These are phyloP conservation scores for Dipodomys merriami DNA, from an alignment of 2,113 vertebrate genomes.

Conservation along the genomic window DNA sequence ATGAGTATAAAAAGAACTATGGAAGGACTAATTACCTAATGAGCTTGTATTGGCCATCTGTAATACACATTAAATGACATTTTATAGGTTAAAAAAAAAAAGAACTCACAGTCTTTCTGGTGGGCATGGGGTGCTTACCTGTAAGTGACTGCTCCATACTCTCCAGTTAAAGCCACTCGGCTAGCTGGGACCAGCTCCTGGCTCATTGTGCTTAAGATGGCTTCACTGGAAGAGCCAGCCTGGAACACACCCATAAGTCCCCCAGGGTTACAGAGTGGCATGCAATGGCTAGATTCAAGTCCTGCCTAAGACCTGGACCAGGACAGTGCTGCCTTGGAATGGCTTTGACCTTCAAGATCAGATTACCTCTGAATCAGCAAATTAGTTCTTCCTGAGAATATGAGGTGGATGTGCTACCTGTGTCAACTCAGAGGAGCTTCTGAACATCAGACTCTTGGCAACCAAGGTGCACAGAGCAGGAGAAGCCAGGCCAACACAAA, in stretches of 20 bases:
- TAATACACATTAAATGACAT: too few relatives aligned
- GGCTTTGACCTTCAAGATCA: constrained; percentile 18
- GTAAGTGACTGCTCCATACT: constrained; percentile 82
- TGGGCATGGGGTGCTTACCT: constrained; percentile 41
- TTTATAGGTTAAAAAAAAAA: too few relatives aligned
- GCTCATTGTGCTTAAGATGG: constrained; percentile 92
- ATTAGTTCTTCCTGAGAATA: not conserved
- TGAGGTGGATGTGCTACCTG: not conserved
- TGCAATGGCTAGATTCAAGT: not conserved
- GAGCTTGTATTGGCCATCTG: too few relatives aligned
- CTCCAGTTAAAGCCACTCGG: constrained; percentile 86
- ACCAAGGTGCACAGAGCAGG: not conserved
- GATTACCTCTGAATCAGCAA: not conserved
- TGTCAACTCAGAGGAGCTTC: not conserved
- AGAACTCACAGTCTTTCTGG: not conserved
- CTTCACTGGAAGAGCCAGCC: constrained; percentile 93
- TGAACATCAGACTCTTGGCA: not conserved
- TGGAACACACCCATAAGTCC: constrained; percentile 76
- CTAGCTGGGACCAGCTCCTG: constrained; percentile 93
- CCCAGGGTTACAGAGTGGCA: not conserved
- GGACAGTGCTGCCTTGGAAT: not conserved
- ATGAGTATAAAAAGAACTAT: too few relatives aligned
- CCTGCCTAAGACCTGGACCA: not conserved
- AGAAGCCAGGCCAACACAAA: not conserved
- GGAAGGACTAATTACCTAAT: too few relatives aligned